Percentiles rank a stretch among this genome's conserved stretches.
Conservation (phyloP, 2,888 invertebrate genomes). For the Microctonus brassicae region DNA sequence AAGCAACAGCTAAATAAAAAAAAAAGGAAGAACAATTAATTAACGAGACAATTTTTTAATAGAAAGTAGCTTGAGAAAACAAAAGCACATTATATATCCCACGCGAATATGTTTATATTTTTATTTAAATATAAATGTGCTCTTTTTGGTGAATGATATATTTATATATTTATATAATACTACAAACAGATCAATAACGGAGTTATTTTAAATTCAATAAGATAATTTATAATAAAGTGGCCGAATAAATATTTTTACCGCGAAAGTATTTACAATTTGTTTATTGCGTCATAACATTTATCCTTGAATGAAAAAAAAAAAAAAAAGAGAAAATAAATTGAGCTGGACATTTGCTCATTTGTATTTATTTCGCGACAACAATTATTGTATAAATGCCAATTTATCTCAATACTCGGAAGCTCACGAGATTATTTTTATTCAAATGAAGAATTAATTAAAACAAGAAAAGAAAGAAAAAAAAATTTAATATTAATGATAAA, state of each 20-base stretch:
- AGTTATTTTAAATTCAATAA: not conserved
- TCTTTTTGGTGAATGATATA: constrained; percentile 1
- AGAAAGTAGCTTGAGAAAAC: not conserved
- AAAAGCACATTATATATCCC: not conserved
- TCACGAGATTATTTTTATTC: not conserved
- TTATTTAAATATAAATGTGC: constrained; percentile 1
- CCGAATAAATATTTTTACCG: not conserved
- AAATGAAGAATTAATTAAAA: not conserved
- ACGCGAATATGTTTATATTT: not conserved
- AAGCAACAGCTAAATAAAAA: too few species aligned
- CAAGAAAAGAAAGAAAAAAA: not conserved
- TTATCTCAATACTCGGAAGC: not conserved
- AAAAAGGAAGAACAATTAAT: not conserved
- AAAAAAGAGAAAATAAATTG: not conserved
- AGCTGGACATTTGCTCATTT: not conserved
- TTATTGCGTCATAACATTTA: not conserved
- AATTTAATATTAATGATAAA: not conserved
- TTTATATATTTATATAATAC: too few species aligned
- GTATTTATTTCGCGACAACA: not conserved
- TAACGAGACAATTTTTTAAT: not conserved
- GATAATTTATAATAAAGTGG: not conserved
- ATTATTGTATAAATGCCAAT: not conserved
- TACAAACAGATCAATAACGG: not conserved
- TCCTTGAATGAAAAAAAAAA: not conserved
- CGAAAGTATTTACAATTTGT: not conserved